A percentile compares a stretch with the other conserved stretches of the same genome.
Evolutionary conservation across 2,888 invertebrate species (phyloP).

Genomic region (Scelioninae gen. 1): DNA sequence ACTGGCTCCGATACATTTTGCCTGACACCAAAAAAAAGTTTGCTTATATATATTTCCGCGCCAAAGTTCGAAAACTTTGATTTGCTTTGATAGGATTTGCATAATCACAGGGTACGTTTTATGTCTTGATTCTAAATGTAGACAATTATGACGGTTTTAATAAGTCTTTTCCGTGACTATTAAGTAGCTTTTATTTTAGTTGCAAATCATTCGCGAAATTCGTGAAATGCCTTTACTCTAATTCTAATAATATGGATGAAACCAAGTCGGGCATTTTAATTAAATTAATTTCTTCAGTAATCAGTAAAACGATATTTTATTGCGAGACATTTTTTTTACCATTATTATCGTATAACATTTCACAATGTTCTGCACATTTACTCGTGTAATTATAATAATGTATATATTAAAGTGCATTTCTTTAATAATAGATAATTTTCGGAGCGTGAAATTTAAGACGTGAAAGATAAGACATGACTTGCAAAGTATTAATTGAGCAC

Average conservation of each 20-base stretch:
- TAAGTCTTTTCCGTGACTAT: too few relatives aligned
- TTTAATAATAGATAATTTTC: constrained; percentile 60
- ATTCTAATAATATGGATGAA: too few relatives aligned
- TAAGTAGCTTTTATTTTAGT: too few relatives aligned
- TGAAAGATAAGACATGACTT: constrained; percentile 70
- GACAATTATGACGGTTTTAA: too few relatives aligned
- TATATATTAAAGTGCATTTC: constrained; percentile 33
- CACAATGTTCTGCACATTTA: constrained; percentile 17
- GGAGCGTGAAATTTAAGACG: constrained; percentile 63
- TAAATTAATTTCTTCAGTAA: constrained; percentile 4
- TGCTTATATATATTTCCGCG: constrained; percentile 24
- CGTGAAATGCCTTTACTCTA: too few relatives aligned
- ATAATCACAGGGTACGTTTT: too few relatives aligned
- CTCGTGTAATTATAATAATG: constrained; percentile 36
- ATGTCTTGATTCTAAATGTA: too few relatives aligned
- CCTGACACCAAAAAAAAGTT: constrained; percentile 53
- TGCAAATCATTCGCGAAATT: too few relatives aligned
- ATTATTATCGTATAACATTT: constrained; percentile 34
- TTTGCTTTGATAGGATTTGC: too few relatives aligned
- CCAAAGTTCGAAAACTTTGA: too few relatives aligned
- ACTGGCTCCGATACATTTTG: constrained; percentile 54
- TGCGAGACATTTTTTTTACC: constrained; percentile 29
- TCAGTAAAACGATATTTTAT: constrained; percentile 20
- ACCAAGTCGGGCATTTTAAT: too few relatives aligned
- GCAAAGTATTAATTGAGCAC: constrained; percentile 76